Conservation (phyloP, 2,888 invertebrate species). For the Glomeris marginata region DNA sequence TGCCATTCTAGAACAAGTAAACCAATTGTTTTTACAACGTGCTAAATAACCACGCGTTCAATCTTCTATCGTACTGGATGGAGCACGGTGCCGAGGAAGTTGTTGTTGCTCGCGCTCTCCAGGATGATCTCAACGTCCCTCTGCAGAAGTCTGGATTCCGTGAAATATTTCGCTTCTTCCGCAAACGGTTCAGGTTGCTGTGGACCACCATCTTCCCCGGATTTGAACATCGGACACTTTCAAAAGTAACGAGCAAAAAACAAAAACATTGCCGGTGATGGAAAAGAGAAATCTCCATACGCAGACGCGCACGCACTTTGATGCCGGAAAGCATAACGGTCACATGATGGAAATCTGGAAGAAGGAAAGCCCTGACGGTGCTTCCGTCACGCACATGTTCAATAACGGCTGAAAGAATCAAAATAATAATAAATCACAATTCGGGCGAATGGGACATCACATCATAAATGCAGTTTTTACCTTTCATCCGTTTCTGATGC, state of each 20-base stretch:
- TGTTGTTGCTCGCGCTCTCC: slow-evolving; percentile 83
- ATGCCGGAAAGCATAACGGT: slow-evolving; percentile 95
- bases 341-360: slow-evolving; percentile 80
- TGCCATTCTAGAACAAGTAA: slow-evolving; percentile 40
- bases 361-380: slow-evolving; percentile 75
- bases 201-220: slow-evolving; percentile 47
- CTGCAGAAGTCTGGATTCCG: slow-evolving; percentile 80
- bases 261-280: background rate
- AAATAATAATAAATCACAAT: background rate
- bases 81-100: slow-evolving; percentile 81
- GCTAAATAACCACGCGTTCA: background rate
- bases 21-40: background rate
- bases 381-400: slow-evolving; percentile 97
- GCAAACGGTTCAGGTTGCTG: slow-evolving; percentile 42
- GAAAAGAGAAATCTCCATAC: background rate
- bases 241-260: slow-evolving; percentile 11
- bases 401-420: slow-evolving; percentile 55
- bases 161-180: slow-evolving; percentile 86
- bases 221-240: slow-evolving; percentile 49
- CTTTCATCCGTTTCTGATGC: slow-evolving; percentile 63
- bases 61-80: slow-evolving; percentile 45
- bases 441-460: background rate
- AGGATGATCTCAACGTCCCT: slow-evolving; percentile 76
- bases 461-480: slow-evolving; percentile 17
- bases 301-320: slow-evolving; percentile 36